A percentile compares a stretch with the other conserved stretches of the same genome.
These are phyloP conservation scores for Xanthia togata DNA, from an alignment of 2,888 invertebrate genomes.

Conservation along the genomic window DNA sequence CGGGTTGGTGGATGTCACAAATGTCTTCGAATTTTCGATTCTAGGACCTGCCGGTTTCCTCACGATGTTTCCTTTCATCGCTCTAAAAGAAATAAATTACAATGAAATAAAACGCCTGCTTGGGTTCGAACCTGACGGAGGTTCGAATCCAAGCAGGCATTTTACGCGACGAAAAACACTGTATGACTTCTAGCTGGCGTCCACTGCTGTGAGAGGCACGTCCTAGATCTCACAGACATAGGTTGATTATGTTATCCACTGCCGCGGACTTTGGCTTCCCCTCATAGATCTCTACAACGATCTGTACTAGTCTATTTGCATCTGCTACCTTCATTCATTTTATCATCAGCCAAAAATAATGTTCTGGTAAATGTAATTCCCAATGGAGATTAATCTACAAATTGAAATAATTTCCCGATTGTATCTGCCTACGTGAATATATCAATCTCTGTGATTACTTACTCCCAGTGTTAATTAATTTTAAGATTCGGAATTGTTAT, in stretches of 20 bases:
- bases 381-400: conserved; percentile 27
- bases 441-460: conserved; percentile 30
- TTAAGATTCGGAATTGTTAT: conserved; percentile 19
- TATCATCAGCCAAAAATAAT: conserved; percentile 22
- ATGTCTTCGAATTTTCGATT: no score
- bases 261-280: no score
- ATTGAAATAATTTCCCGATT: conserved; percentile 27
- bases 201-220: not conserved
- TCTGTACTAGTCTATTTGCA: not conserved
- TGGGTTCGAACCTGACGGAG: no score
- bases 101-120: no score
- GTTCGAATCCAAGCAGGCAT: no score
- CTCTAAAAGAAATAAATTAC: no score
- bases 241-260: not conserved
- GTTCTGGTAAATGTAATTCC: not conserved
- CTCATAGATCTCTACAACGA: not conserved
- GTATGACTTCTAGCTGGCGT: not conserved
- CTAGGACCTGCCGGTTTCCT: no score
- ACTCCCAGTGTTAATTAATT: conserved; percentile 22
- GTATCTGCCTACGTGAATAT: conserved; percentile 18
- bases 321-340: not conserved
- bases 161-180: not conserved
- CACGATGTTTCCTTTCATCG: no score
- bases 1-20: no score
- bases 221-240: not conserved